phyloP scores from a whole-genome alignment of 1,140 invertebrate genomes.

The Epicauta chinensis region DNA sequence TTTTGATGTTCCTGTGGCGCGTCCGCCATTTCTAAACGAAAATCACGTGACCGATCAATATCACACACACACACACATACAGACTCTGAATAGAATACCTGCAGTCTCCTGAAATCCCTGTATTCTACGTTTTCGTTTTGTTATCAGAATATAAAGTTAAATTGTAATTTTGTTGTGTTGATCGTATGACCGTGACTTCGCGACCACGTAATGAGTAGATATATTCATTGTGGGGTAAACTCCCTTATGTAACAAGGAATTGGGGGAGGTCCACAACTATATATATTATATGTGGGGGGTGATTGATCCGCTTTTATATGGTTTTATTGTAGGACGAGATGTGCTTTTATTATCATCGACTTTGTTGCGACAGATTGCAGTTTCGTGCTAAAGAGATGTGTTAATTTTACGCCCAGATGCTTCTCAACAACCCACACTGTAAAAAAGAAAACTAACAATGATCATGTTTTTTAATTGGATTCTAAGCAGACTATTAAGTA shows the following conservation, averaged over 20 bases:
- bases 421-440: no score
- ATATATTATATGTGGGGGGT: slow-evolving; percentile 7
- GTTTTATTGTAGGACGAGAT: slow-evolving; percentile 33
- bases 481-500: no score
- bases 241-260: slow-evolving; percentile 28
- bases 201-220: slow-evolving; percentile 34
- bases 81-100: no score
- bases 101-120: no score
- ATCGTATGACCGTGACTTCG: slow-evolving; percentile 27
- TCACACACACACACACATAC: no score
- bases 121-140: no score
- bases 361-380: slow-evolving; percentile 27
- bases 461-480: no score
- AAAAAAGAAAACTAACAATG: no score
- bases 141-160: no score
- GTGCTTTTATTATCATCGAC: slow-evolving; percentile 32
- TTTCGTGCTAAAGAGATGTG: slow-evolving; percentile 25
- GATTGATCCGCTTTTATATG: slow-evolving; percentile 35
- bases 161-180: not conserved
- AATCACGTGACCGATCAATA: slow-evolving; percentile 11
- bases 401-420: slow-evolving; percentile 23
- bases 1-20: no score
- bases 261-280: slow-evolving; percentile 21
- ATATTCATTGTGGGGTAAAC: slow-evolving; percentile 33
- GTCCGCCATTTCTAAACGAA: no score